phyloP scores from a whole-genome alignment of 2,113 vertebrate species.

The Rhegmatorhina hoffmannsi region DNA sequence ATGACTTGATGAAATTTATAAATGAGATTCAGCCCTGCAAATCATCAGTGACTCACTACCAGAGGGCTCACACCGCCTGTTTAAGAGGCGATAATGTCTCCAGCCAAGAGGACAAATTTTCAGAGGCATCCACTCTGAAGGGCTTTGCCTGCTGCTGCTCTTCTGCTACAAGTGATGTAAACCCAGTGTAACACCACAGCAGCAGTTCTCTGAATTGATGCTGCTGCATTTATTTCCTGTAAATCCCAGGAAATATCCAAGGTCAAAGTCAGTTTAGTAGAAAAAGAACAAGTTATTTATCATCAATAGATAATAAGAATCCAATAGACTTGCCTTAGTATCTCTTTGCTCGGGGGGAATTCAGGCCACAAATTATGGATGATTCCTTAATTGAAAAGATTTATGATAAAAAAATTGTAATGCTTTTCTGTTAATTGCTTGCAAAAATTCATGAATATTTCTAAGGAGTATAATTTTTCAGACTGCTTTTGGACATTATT shows the following conservation, averaged over 20 bases:
- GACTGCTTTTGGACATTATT: background rate
- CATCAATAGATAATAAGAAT: background rate
- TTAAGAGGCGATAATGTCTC: background rate
- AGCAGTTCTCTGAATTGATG: background rate
- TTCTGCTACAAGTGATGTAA: background rate
- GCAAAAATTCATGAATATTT: background rate
- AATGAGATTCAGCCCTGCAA: background rate
- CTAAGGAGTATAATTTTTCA: constrained; percentile 10
- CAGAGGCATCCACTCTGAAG: background rate
- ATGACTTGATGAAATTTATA: background rate
- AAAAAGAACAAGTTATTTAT: background rate
- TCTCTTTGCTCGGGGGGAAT: background rate
- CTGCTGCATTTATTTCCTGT: background rate
- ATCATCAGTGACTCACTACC: background rate
- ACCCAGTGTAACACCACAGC: background rate
- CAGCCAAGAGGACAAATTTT: background rate
- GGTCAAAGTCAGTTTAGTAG: background rate
- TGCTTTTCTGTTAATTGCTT: constrained; percentile 15
- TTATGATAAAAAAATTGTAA: background rate
- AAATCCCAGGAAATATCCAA: background rate
- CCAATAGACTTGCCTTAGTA: background rate
- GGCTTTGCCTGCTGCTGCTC: background rate
- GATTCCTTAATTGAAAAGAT: constrained; percentile 23
- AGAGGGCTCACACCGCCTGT: background rate
- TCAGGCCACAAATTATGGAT: background rate